These are phyloP conservation scores for Laticauda laticaudata DNA, from an alignment of 2,113 vertebrate genomes.

Conservation along the genomic window DNA sequence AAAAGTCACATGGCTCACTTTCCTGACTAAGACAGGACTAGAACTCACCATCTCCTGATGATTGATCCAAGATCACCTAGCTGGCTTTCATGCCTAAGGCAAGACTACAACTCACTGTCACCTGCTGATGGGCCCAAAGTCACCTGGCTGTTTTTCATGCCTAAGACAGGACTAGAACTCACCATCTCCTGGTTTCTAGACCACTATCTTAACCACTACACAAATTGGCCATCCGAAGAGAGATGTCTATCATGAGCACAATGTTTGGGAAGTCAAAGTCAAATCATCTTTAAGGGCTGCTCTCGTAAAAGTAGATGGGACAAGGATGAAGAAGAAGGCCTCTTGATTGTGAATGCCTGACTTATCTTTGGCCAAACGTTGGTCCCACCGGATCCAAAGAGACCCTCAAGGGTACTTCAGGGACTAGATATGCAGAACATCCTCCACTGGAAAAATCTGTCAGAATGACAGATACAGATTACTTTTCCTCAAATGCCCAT, in stretches of 20 bases:
- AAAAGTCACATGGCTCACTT: too few relatives aligned
- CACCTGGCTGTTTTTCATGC: too few relatives aligned
- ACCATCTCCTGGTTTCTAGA: too few relatives aligned
- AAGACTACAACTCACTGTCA: too few relatives aligned
- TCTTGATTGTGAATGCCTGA: neutral
- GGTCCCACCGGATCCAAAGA: neutral
- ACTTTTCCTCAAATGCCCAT: neutral
- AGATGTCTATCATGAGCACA: neutral
- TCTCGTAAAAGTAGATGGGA: neutral
- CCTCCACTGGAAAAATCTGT: neutral
- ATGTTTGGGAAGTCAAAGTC: neutral
- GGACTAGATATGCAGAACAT: neutral
- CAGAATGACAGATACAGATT: neutral
- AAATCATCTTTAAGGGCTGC: neutral
- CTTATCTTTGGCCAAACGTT: neutral
- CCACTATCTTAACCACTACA: too few relatives aligned
- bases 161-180: too few relatives aligned
- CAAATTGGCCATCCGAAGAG: too few relatives aligned
- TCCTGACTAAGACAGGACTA: accelerated
- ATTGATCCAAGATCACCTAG: too few relatives aligned
- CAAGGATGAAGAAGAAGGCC: neutral
- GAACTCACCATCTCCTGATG: too few relatives aligned
- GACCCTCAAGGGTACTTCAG: neutral
- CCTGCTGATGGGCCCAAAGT: too few relatives aligned
- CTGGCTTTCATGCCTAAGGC: too few relatives aligned